phyloP scores from a whole-genome alignment of 2,888 invertebrate species.

The Rotaria sp. region DNA sequence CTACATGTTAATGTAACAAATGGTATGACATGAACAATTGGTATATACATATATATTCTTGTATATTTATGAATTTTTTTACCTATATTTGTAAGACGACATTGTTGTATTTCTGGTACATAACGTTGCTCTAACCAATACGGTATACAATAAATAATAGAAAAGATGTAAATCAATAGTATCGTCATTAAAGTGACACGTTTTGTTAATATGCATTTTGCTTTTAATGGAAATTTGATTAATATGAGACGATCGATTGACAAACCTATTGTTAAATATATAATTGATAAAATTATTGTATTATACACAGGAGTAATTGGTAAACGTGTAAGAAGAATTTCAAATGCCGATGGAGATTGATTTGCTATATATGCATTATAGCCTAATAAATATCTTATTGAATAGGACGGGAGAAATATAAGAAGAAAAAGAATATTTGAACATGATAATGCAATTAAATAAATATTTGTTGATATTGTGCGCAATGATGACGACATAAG shows the following conservation, averaged over 20 bases:
- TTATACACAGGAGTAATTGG: neutral
- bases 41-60: neutral
- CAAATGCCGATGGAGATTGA: neutral
- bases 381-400: neutral
- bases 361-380: neutral
- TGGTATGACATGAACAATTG: neutral
- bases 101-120: neutral
- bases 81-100: neutral
- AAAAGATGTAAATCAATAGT: neutral
- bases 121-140: neutral
- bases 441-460: slow-evolving; percentile 5
- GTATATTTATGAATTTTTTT: neutral
- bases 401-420: neutral
- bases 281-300: neutral
- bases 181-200: neutral
- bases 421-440: slow-evolving; percentile 6
- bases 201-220: neutral
- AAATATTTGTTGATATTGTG: neutral
- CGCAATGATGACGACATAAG: neutral
- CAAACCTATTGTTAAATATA: neutral
- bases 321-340: neutral
- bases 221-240: neutral
- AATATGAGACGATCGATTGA: neutral
- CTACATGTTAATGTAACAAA: neutral
- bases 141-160: neutral